Conservation (phyloP, 2,797 vertebrate species). For the Threskiornis aethiopicus region DNA sequence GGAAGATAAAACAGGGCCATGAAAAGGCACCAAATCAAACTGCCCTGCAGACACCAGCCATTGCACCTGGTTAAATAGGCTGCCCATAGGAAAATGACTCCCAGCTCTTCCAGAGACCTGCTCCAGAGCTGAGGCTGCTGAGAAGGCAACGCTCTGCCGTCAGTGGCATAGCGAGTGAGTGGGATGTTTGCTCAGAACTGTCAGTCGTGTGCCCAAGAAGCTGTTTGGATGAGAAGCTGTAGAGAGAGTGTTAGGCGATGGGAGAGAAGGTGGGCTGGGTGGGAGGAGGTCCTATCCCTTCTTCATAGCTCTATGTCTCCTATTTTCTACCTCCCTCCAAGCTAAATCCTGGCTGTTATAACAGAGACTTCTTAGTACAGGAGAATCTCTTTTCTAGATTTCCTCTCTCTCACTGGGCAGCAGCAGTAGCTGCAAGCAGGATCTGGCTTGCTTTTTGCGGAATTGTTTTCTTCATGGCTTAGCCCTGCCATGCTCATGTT, state of each 20-base stretch:
- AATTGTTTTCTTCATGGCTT: not conserved
- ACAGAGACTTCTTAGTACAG: not conserved
- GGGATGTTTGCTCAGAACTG: not conserved
- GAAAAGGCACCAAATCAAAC: not conserved
- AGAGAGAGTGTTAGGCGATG: rapidly evolving
- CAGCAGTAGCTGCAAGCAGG: not conserved
- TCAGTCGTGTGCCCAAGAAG: not conserved
- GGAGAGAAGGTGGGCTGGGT: not conserved
- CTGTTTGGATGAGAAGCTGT: not conserved
- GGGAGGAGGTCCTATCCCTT: not conserved
- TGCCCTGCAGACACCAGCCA: not conserved
- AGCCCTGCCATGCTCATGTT: not conserved
- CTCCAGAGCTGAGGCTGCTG: not conserved
- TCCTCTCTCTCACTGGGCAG: not conserved
- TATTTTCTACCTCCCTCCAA: not conserved
- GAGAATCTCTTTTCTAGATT: not conserved
- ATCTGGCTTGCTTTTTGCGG: not conserved
- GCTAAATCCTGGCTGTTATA: not conserved
- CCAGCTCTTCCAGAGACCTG: not conserved
- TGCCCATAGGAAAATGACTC: not conserved
- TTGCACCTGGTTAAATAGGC: not conserved
- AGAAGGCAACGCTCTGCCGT: not conserved
- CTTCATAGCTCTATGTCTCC: not conserved
- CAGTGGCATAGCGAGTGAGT: not conserved
- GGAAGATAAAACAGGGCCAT: not conserved